phyloP scores from a whole-genome alignment of 2,797 vertebrate species.

The Crenuchus spilurus region DNA sequence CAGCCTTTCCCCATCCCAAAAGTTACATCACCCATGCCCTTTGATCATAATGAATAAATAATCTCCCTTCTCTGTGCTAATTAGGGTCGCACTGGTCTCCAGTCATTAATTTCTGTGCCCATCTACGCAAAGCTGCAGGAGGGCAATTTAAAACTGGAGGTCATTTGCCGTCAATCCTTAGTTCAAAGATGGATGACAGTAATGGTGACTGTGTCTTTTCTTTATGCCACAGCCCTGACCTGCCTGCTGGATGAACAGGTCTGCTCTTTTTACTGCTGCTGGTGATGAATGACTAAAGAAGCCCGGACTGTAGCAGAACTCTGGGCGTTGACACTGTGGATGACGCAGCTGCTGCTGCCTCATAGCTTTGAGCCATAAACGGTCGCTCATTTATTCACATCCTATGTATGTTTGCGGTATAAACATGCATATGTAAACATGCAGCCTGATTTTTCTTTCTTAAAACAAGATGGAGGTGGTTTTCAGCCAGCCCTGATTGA shows the following conservation, averaged over 20 bases:
- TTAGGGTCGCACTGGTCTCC: slow-evolving; percentile 31
- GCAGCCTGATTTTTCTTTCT: background rate
- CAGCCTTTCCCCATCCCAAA: slow-evolving; percentile 5
- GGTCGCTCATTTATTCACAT: background rate
- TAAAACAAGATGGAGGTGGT: background rate
- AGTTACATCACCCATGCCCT: slow-evolving; percentile 26
- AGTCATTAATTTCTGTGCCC: slow-evolving; percentile 32
- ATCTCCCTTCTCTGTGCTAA: slow-evolving; percentile 30
- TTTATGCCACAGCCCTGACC: background rate
- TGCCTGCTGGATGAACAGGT: slow-evolving; percentile 21
- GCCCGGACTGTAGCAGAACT: background rate
- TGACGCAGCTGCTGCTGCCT: background rate
- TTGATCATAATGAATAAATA: slow-evolving; percentile 50
- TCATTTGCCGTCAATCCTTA: slow-evolving; percentile 30
- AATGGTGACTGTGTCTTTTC: background rate
- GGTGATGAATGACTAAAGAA: slow-evolving; percentile 28
- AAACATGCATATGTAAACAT: background rate
- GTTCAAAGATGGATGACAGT: slow-evolving; percentile 27
- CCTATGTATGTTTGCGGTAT: background rate
- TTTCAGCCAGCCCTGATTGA: slow-evolving; percentile 24
- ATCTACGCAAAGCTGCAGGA: slow-evolving; percentile 21
- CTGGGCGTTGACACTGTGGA: slow-evolving; percentile 1
- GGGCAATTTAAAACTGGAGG: slow-evolving; percentile 35
- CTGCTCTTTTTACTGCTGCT: slow-evolving; percentile 1
- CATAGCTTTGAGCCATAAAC: slow-evolving; percentile 16